Evolutionary conservation across 2,888 invertebrate genomes (phyloP), one percentile per base, ranked within the genome.

Genomic region (Geophilus truncorum): DNA sequence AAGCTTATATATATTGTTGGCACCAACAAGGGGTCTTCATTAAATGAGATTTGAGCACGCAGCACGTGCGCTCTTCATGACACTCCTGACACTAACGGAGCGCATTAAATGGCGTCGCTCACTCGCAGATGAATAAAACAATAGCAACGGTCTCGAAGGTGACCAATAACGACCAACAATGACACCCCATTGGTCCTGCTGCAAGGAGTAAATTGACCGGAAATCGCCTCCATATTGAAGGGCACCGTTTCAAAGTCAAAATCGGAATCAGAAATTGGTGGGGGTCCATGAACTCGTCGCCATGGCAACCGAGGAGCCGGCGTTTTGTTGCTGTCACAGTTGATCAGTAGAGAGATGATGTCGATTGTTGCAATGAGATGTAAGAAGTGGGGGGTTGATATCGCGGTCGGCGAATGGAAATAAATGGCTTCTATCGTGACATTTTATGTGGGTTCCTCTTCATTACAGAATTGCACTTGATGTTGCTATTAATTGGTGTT

Each of bases 81-180:
- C 70, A 70, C 70, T 70, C 70, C 23, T 70, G 70, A 70, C 70
- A 70, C 70, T 70, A 25, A 70, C 70, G 70, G 70, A 70, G 70
- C 70, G 70, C 70, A 70, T 70, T 28, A 70, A 70, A 70, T 70
- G 70, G 70, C 70, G 70, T 70, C 70, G 51, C 51, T 51, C 51
- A 51, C 51, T 51, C 51, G 70, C 28, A 28, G 70, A 70, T 70
- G 70, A 70, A 70, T 70, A 70, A 70, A 70, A 70, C 70, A 70
- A 70, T 70, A 70, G 70, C 70, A 1, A 23, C 6, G 28, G 70
- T 70, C 70, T 28, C 70, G 70, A 70, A 70, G 70, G 70, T 70
- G 70, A 70, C 70, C 70, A 12, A 23, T 70, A 70, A 70, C 70
- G 70, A 70, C 70, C 70, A 70, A 70, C 70, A 70, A 25, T 70